Percentiles rank a stretch among this genome's conserved stretches.
Conservation (phyloP, 2,888 invertebrate genomes). For the Trachelus iudaicus region DNA sequence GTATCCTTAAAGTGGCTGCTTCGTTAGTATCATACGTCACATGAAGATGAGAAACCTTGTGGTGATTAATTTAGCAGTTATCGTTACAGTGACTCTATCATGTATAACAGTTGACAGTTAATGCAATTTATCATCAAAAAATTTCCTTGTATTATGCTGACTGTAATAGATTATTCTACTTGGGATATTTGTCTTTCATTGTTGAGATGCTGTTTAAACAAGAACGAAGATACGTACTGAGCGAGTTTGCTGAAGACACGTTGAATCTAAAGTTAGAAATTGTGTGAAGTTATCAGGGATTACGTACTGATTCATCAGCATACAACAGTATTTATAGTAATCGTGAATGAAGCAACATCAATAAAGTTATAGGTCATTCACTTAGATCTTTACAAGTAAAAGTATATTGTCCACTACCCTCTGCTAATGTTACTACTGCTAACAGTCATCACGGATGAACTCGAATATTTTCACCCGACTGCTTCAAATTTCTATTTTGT, state of each 20-base stretch:
- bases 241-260: not conserved
- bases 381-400: not conserved
- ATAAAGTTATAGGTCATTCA: not conserved
- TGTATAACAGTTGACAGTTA: not conserved
- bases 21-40: not conserved
- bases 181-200: not conserved
- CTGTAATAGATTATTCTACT: not conserved
- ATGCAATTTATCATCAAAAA: not conserved
- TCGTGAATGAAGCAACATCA: constrained; percentile 26
- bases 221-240: not conserved
- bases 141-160: not conserved
- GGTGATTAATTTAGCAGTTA: not conserved
- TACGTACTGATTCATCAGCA: constrained; percentile 5
- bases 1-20: constrained; percentile 29
- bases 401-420: not conserved
- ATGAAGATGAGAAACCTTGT: not conserved
- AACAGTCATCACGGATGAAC: not conserved
- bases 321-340: constrained; percentile 32
- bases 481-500: not conserved
- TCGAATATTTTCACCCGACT: too few relatives aligned
- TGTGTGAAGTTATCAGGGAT: not conserved
- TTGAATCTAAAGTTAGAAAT: not conserved
- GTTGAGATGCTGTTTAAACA: not conserved
- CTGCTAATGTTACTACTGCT: not conserved
- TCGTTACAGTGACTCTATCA: not conserved